Percentiles rank a stretch among this genome's conserved stretches.
These are phyloP conservation scores for Diploscapter pachys DNA, from an alignment of 1,140 invertebrate genomes.

Conservation along the genomic window DNA sequence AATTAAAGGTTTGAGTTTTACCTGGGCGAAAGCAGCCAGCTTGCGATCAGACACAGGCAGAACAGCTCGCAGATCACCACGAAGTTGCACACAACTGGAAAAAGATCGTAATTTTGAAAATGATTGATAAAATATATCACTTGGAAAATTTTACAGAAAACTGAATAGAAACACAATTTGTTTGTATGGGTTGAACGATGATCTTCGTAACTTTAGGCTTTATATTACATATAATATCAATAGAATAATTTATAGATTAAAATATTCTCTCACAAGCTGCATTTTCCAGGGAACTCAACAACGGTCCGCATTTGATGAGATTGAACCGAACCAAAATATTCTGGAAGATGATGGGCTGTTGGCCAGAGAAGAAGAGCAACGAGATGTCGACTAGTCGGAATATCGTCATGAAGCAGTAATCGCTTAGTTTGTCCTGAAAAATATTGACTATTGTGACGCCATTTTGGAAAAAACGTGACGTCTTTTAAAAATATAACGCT, in stretches of 20 bases:
- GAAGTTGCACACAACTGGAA: constrained; percentile 42
- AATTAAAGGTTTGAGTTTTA: not conserved
- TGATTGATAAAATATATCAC: not conserved
- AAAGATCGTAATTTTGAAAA: not conserved
- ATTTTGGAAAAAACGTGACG: not conserved
- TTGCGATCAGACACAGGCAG: constrained; percentile 35
- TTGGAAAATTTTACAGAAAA: not conserved
- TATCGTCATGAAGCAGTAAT: constrained; percentile 41
- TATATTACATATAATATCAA: too few species aligned
- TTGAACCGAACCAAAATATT: constrained; percentile 36
- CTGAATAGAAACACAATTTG: constrained; percentile 1
- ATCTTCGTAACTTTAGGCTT: too few species aligned
- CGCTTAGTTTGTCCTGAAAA: constrained; percentile 36
- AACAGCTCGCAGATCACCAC: constrained; percentile 41
- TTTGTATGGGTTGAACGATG: not conserved
- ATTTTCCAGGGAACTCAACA: constrained; percentile 32
- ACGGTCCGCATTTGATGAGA: constrained; percentile 34
- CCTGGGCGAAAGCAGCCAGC: constrained; percentile 25
- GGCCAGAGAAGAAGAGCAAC: constrained; percentile 39
- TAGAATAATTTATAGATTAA: too few species aligned
- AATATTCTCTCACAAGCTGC: constrained; percentile 31
- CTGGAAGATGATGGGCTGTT: constrained; percentile 42
- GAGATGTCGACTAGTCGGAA: constrained; percentile 39
- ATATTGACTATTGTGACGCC: not conserved
- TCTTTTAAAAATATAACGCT: not conserved